These are phyloP conservation scores for Taurulus bubalis DNA, from an alignment of 2,113 vertebrate species.

Conservation along the genomic window DNA sequence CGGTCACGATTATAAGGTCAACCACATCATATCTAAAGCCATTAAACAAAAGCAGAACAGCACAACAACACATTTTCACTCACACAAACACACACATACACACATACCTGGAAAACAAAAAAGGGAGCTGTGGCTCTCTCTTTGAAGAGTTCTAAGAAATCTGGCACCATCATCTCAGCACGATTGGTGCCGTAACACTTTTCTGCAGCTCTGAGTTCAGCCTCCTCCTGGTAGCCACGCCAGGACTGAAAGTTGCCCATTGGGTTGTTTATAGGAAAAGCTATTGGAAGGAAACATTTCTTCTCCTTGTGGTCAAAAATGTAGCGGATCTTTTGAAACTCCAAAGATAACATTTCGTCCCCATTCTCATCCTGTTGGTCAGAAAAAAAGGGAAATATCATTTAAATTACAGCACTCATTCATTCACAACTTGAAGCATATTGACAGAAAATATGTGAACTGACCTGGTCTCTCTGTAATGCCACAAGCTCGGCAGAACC, in stretches of 20 bases:
- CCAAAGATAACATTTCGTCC: constrained; percentile 87
- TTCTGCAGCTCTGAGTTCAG: constrained; percentile 88
- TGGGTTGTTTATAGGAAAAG: constrained; percentile 87
- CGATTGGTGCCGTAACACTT: constrained; percentile 92
- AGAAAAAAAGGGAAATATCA: constrained; percentile 5
- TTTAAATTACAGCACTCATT: not conserved
- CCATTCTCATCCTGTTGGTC: constrained; percentile 86
- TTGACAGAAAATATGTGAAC: constrained; percentile 37
- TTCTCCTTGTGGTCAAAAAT: constrained; percentile 85
- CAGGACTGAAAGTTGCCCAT: constrained; percentile 90
- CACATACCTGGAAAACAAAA: constrained; percentile 94
- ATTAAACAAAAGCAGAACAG: not conserved
- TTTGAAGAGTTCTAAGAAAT: constrained; percentile 95
- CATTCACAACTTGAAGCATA: not conserved
- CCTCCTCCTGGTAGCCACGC: constrained; percentile 93
- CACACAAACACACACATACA: not conserved
- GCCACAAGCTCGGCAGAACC: constrained; percentile 92
- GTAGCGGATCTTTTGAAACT: constrained; percentile 98
- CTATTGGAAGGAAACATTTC: constrained; percentile 89
- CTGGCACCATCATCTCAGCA: constrained; percentile 96
- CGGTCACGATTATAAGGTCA: not conserved
- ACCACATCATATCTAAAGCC: not conserved
- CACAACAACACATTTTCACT: not conserved
- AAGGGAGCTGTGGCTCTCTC: constrained; percentile 96
- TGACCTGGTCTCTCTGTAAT: constrained; percentile 90